Evolutionary conservation across 2,888 invertebrate species (phyloP).

Genomic region (Eremobia ochroleuca): DNA sequence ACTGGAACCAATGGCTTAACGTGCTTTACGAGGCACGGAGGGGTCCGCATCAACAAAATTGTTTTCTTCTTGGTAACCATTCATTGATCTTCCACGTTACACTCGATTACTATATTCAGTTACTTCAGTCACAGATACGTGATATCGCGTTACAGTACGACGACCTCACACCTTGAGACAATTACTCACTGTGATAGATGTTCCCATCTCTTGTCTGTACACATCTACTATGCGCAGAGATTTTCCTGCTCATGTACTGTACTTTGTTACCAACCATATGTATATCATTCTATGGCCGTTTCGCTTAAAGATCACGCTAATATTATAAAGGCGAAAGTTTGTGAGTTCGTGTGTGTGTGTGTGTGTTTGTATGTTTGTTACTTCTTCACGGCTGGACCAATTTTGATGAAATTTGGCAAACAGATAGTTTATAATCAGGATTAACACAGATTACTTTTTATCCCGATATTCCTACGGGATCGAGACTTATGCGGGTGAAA

Average conservation of each 20-base stretch:
- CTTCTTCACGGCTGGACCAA: no score
- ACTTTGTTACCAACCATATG: neutral
- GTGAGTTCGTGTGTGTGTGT: no score
- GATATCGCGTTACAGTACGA: conserved; percentile 26
- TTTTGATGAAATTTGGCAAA: no score
- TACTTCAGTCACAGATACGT: neutral
- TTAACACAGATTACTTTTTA: no score
- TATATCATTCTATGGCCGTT: neutral
- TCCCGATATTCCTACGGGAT: no score
- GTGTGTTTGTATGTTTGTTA: no score
- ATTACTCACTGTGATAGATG: conserved; percentile 61
- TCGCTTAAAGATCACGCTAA: neutral
- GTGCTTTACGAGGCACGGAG: neutral
- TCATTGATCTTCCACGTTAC: neutral
- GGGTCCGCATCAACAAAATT: neutral
- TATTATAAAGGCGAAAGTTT: no score
- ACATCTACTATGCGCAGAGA: conserved; percentile 16
- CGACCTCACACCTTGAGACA: conserved; percentile 28
- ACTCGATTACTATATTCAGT: conserved; percentile 13
- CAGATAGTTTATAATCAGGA: no score
- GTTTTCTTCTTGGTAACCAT: neutral
- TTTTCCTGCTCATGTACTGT: conserved; percentile 16
- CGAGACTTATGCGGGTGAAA: no score
- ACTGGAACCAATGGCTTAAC: neutral
- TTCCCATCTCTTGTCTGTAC: conserved; percentile 2